Percentiles rank a stretch among this genome's conserved stretches.
These are phyloP conservation scores for Sus cebifrons DNA, from an alignment of 2,797 vertebrate species.

Conservation along the genomic window DNA sequence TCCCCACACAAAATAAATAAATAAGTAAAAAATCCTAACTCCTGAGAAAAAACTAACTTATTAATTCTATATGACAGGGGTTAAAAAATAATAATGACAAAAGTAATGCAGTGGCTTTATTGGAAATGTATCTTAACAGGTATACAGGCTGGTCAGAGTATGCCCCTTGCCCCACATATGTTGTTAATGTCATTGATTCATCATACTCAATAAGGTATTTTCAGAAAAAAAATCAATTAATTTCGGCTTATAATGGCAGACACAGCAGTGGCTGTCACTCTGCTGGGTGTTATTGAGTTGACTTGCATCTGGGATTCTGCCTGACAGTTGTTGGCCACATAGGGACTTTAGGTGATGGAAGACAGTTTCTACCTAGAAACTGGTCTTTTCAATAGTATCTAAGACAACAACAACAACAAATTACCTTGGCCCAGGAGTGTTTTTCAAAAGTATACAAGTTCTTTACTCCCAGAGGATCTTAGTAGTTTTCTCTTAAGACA, in stretches of 20 bases:
- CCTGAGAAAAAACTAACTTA: not conserved
- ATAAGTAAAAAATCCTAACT: not conserved
- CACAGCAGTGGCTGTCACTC: not conserved
- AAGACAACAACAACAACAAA: not conserved
- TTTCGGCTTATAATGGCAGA: not conserved
- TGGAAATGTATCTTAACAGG: not conserved
- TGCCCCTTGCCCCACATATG: not conserved
- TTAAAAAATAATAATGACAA: slow-evolving; percentile 22
- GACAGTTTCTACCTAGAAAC: slow-evolving; percentile 33
- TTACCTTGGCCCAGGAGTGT: not conserved
- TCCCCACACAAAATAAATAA: not conserved
- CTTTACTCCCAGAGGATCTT: slow-evolving; percentile 39
- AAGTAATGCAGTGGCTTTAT: not conserved
- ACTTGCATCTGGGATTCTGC: slow-evolving; percentile 25
- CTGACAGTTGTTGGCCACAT: not conserved
- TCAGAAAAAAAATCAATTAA: slow-evolving; percentile 45
- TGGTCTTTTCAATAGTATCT: slow-evolving; percentile 47
- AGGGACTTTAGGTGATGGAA: not conserved
- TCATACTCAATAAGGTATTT: slow-evolving; percentile 12
- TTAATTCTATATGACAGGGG: not conserved
- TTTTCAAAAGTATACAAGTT: slow-evolving; percentile 26
- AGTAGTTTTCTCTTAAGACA: not conserved
- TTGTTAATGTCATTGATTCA: slow-evolving; percentile 33
- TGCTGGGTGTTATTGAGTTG: not conserved
- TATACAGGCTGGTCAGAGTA: not conserved